phyloP scores from a whole-genome alignment of 2,888 invertebrate species.

The Selenia dentaria region DNA sequence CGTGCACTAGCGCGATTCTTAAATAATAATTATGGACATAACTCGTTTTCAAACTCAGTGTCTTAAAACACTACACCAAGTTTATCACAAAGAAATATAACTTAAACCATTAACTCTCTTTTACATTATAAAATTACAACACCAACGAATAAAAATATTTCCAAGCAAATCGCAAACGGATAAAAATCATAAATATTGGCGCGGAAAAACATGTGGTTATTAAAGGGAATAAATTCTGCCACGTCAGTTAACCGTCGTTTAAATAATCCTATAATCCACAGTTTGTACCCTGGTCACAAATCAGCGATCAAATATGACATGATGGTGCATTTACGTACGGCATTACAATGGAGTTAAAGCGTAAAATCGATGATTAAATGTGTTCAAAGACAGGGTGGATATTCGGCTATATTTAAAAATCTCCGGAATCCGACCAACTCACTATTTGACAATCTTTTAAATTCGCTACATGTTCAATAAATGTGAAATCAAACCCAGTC shows the following conservation, averaged over 20 bases:
- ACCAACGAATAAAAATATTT: slow-evolving; percentile 4
- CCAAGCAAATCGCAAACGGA: neutral
- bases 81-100: neutral
- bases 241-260: slow-evolving; percentile 35
- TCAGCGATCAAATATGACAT: slow-evolving; percentile 62
- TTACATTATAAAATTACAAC: neutral
- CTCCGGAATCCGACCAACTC: too few relatives aligned
- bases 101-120: neutral
- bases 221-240: slow-evolving; percentile 37
- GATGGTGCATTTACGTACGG: slow-evolving; percentile 56
- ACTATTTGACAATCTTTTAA: too few relatives aligned
- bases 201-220: slow-evolving; percentile 21
- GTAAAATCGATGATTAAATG: slow-evolving; percentile 47
- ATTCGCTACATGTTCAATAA: too few relatives aligned
- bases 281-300: slow-evolving; percentile 58
- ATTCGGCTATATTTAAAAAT: neutral
- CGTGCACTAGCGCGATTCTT: too few relatives aligned
- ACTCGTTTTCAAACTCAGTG: too few relatives aligned
- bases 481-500: too few relatives aligned
- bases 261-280: slow-evolving; percentile 43
- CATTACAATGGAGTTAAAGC: slow-evolving; percentile 51
- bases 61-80: too few relatives aligned
- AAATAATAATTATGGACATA: too few relatives aligned
- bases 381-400: slow-evolving; percentile 21
- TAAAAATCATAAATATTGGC: slow-evolving; percentile 16